Base-by-base conservation (phyloP, 2,888 invertebrate genomes). In the Hemaris fuciformis region DNA sequence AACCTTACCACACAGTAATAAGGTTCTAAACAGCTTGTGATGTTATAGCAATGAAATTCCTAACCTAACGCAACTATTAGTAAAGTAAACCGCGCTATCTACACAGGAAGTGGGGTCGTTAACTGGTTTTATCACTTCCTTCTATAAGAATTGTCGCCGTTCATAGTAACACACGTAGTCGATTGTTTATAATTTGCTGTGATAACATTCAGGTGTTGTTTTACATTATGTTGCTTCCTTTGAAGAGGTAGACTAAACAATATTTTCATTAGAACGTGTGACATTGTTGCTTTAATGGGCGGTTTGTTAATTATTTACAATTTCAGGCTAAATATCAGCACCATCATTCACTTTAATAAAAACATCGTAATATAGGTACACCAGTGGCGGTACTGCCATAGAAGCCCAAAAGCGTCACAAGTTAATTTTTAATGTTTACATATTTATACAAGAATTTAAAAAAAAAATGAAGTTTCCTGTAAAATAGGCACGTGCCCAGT, bases 71-170 rank as follows among this genome's bases (percentile, higher is more conserved):
- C 79, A 86, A 84, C 75, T 75, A 78, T 77, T 74, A 67, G 72
- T 76, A 71, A 74, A 76, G 80, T 84, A 78, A 81, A 80, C 79
- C 70, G 62, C 67, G 70, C 66, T 85, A 86, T 85, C 85, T 85
- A 83, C 72, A 84, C 83, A 85, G 86, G 85, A 85, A 83, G 80
- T 73, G 76, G 77, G 78, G 77, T 74, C 74, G 77, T 77, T 77
- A 80, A 70, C 77, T 73, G 74, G 76, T 76, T 79, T 82, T 84
- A 83, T 82, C 80, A 75, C 76, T 81, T 81, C 78, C 81, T 79
- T 79, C 79, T 80, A 74, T 73, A 77, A 80, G 81, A 38, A 42
- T 42, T 53, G 59, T 43, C 42, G 65, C 64, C 64, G 70, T 74
- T 72, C 73, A 74, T 69, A 67, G 68, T 68, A 73, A 72, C 71